Conservation (phyloP, 2,888 invertebrate species). For the Orchesella flavescens region DNA sequence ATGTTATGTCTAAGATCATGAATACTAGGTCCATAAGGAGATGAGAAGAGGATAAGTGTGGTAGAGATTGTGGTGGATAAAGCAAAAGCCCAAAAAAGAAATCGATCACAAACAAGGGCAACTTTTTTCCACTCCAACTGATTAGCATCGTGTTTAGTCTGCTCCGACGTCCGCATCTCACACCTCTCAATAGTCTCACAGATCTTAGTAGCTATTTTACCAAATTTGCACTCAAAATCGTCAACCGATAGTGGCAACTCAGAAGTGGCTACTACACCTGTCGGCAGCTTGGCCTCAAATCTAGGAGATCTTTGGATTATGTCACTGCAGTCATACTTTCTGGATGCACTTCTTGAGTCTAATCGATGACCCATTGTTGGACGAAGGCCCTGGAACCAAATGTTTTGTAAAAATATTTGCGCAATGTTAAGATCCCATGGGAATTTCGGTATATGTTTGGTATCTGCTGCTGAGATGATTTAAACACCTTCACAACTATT, state of each 20-base stretch:
- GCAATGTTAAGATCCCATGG: too few species aligned
- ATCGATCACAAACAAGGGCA: slow-evolving; percentile 87
- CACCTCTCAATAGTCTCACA: slow-evolving; percentile 86
- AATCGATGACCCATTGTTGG: slow-evolving; percentile 80
- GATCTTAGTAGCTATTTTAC: slow-evolving; percentile 81
- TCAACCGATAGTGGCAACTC: slow-evolving; percentile 65
- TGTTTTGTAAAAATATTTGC: neutral
- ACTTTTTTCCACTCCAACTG: slow-evolving; percentile 89
- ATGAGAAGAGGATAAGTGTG: slow-evolving; percentile 83
- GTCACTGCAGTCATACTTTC: slow-evolving; percentile 74
- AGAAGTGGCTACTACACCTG: neutral
- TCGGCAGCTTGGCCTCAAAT: slow-evolving; percentile 73
- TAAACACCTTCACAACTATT: too few species aligned
- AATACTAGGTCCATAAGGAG: slow-evolving; percentile 77
- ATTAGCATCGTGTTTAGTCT: slow-evolving; percentile 85
- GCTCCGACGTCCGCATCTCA: slow-evolving; percentile 85
- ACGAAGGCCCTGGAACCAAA: slow-evolving; percentile 75
- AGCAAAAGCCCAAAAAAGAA: slow-evolving; percentile 84
- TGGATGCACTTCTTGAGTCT: slow-evolving; percentile 77
- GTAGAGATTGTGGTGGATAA: slow-evolving; percentile 86
- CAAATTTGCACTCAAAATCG: slow-evolving; percentile 80
- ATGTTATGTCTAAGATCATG: slow-evolving; percentile 42
- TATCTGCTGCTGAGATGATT: too few species aligned
- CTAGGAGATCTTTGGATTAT: slow-evolving; percentile 76
- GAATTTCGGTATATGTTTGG: too few species aligned